Evolutionary conservation across 1,140 invertebrate species (phyloP), one percentile per base, ranked within the genome.

Genomic region (Papilio helenus): DNA sequence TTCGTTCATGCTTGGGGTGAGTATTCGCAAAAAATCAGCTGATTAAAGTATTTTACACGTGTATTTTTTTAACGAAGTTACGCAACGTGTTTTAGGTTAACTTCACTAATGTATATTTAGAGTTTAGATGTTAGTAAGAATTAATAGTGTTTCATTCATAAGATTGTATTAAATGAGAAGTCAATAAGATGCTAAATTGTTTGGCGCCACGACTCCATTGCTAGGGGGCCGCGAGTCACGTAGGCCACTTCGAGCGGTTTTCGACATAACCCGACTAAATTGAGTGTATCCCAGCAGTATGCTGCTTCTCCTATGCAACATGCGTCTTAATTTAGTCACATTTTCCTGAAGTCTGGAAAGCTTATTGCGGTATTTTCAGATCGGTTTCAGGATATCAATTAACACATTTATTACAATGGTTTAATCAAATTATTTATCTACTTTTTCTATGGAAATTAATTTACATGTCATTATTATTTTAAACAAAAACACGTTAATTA

Each of bases 201-300:
- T 88, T 93, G 91, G 90, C 91, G 87, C 85, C 86, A 86, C 88
- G 89, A 82, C 92, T 88, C 91, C 92, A 92, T 91, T 90, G 87
- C 87, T 77, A 88, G 86, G 90, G 87, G 84, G 83, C 89, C 87
- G 87, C 85, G 82, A 91, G 92, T 94, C 92, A 94, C 92, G 92
- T 94, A 94, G 88, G 90, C 92, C 92, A 94, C 90, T 88, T 86
- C 86, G 89, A 87, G 79, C 87, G 84, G 85, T 73, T 76, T 82
- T 76, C 77, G 82, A 46, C 82, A 83, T 80, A 84, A 91, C 78
- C 84, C 92, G 87, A 46, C 90, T 82, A 81, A 84, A 80, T 93
- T 85, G 55, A 80, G 79, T 29, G 7, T 10, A 14, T 20, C n/a
- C 9, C 61, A 39, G 39, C 1, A 42, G 34, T n/a, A 61, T 26